Percentiles rank a stretch among this genome's conserved stretches.
phyloP scores from a whole-genome alignment of 2,888 invertebrate genomes.

The Axea sp. region DNA sequence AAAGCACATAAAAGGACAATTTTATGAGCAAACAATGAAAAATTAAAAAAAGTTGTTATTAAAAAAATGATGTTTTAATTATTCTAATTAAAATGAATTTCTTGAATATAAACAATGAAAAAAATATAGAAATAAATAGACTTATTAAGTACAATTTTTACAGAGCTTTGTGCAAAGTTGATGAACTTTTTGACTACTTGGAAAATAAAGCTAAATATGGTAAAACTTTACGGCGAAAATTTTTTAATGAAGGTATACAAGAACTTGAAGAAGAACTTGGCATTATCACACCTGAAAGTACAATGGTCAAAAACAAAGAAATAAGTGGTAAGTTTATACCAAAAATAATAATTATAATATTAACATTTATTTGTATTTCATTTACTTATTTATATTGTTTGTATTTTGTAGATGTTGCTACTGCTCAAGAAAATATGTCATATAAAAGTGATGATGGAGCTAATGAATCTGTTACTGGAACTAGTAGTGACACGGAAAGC shows the following conservation, averaged over 20 bases:
- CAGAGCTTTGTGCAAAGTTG: conserved; percentile 88
- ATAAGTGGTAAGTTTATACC: conserved; percentile 46
- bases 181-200: conserved; percentile 91
- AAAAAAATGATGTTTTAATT: no score
- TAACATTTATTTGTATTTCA: background rate
- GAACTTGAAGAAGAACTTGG: conserved; percentile 91
- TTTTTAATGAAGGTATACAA: conserved; percentile 92
- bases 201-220: conserved; percentile 89
- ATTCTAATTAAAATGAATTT: no score
- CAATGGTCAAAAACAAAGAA: conserved; percentile 33
- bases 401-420: conserved; percentile 48
- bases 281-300: conserved; percentile 75
- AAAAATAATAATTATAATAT: no score
- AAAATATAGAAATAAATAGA: no score
- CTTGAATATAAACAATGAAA: no score
- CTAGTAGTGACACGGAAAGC: conserved; percentile 73
- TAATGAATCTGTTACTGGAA: conserved; percentile 60
- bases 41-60: no score
- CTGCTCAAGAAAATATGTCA: conserved; percentile 60
- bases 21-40: no score
- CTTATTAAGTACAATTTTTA: no score
- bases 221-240: conserved; percentile 89
- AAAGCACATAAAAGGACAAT: no score
- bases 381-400: background rate
- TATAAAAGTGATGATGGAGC: conserved; percentile 62